These are phyloP conservation scores for Frankliniella fusca DNA, from an alignment of 2,888 invertebrate species.

Conservation along the genomic window DNA sequence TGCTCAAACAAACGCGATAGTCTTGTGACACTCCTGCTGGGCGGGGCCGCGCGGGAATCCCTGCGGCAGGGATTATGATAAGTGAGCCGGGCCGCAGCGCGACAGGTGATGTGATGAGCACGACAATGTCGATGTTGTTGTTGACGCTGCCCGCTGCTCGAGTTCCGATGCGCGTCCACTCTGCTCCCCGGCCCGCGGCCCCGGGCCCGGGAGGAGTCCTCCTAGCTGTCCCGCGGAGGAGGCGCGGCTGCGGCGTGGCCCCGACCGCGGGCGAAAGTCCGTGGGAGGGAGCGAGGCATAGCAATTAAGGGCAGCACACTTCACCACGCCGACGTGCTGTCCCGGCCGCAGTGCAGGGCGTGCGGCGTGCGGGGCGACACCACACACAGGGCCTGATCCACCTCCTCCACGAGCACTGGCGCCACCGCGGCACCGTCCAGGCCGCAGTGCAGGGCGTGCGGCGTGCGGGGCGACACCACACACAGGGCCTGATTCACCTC, in stretches of 20 bases:
- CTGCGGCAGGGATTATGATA: background rate
- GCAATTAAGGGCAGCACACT: constrained; percentile 24
- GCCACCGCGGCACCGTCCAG: no score
- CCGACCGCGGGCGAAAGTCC: constrained; percentile 13
- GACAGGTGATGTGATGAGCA: background rate
- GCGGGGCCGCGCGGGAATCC: no score
- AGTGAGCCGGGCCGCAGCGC: background rate
- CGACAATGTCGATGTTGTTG: background rate
- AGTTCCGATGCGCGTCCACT: background rate
- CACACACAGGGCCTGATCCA: background rate
- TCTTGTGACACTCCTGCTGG: background rate
- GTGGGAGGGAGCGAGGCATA: constrained; percentile 18
- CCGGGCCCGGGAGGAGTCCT: background rate
- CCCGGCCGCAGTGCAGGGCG: background rate
- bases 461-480: background rate
- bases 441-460: background rate
- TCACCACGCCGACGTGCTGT: background rate
- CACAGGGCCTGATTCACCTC: background rate
- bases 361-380: background rate
- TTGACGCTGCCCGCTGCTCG: background rate
- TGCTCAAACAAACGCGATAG: background rate
- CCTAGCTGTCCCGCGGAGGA: background rate
- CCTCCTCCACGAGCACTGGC: no score
- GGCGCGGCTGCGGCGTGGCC: background rate
- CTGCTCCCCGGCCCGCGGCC: background rate